These are phyloP conservation scores for Galeopterus variegatus DNA, from an alignment of 2,113 vertebrate genomes.

Conservation along the genomic window DNA sequence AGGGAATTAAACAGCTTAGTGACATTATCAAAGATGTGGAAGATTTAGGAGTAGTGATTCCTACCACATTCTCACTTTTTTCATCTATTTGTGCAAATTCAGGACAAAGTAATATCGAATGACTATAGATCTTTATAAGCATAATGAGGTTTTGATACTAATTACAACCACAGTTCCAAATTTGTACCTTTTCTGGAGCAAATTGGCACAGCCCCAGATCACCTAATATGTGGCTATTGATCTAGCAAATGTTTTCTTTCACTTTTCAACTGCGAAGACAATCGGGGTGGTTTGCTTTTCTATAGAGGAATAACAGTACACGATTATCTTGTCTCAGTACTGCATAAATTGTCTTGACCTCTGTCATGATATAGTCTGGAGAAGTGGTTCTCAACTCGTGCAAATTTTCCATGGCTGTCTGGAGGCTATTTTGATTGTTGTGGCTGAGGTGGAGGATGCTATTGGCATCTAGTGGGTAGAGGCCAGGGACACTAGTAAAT, in stretches of 20 bases:
- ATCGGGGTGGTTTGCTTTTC: background rate
- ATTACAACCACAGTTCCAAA: background rate
- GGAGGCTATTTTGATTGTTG: background rate
- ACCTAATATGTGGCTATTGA: background rate
- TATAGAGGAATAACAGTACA: background rate
- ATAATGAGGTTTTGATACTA: background rate
- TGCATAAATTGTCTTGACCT: background rate
- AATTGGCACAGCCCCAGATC: background rate
- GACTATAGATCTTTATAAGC: background rate
- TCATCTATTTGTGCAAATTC: background rate
- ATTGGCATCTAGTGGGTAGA: too few species aligned
- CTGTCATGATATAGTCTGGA: background rate
- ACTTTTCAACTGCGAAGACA: background rate
- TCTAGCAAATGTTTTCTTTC: background rate
- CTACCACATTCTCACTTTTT: background rate
- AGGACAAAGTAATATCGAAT: background rate
- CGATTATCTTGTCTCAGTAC: background rate
- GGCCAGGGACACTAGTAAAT: too few species aligned
- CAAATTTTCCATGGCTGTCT: background rate
- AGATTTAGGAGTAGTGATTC: background rate
- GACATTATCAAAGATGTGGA: background rate
- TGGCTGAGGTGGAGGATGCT: background rate
- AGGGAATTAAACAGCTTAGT: background rate
- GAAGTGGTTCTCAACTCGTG: too few species aligned
- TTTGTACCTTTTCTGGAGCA: background rate